Evolutionary conservation across 64 coral and sea anemone genomes (phyloP).

Genomic region (Montipora capricornis): DNA sequence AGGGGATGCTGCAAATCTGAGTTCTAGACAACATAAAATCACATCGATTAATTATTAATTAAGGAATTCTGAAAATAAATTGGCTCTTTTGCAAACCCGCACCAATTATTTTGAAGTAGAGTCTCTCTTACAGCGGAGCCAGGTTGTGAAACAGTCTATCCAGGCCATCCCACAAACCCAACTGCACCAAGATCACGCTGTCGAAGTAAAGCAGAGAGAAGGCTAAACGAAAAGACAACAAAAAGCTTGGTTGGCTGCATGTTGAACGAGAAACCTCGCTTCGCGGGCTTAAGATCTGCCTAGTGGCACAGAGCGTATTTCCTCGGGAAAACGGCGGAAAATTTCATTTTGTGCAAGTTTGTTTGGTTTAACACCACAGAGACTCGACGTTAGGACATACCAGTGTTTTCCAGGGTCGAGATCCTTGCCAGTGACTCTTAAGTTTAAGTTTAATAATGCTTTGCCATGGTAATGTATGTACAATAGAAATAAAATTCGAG

Average conservation of each 20-base stretch:
- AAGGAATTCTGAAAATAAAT: no score
- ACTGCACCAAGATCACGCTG: background rate
- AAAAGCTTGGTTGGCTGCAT: constrained; percentile 34
- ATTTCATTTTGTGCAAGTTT: constrained; percentile 43
- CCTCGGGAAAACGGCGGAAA: constrained; percentile 25
- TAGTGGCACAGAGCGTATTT: constrained; percentile 34
- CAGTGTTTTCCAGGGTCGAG: constrained; percentile 37
- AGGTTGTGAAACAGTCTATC: background rate
- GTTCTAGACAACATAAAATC: no score
- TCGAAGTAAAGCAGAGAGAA: background rate
- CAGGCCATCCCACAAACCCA: background rate
- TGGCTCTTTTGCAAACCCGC: no score
- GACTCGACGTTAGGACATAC: constrained; percentile 22
- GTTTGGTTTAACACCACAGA: constrained; percentile 32
- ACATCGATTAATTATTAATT: no score
- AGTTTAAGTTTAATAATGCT: no score
- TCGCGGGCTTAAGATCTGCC: constrained; percentile 43
- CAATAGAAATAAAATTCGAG: no score
- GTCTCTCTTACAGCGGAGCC: no score
- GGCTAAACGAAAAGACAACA: constrained; percentile 1
- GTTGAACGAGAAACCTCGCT: constrained; percentile 39
- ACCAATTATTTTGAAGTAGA: no score
- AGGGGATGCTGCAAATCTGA: no score
- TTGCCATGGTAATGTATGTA: no score
- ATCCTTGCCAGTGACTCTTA: constrained; percentile 39